Base-by-base conservation (phyloP, 2,888 invertebrate genomes). In the Epistrophe grossulariae region DNA sequence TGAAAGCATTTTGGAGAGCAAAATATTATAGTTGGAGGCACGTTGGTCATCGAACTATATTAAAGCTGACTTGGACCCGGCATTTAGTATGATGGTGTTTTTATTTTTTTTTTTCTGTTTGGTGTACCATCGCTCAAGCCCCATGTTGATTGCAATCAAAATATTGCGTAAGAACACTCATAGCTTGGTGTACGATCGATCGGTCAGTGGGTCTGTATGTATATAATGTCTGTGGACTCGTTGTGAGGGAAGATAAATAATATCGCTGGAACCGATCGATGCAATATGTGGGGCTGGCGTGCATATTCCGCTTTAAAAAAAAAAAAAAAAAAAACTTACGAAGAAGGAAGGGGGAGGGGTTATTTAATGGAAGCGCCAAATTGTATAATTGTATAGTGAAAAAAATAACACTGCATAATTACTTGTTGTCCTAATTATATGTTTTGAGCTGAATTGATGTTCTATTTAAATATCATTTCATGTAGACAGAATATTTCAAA, bases 111-210 rank as follows among this genome's bases (percentile, higher is more conserved):
- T 5, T 43, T 48, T 9, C 13, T 15, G 9, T 45, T 11, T n/a
- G 1, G 15, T 24, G 19, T 19, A n/a, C 50, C 66, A 31, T 15
- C 50, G 35, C 31, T 66, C 64, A 66, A 19, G 35, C 38, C 11
- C 55, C 78, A 68, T 50, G 73, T 38, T 72, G 70, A 74, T 66
- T 70, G 45, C 52, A 57, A 79, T 74, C 74, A 66, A 52, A 76
- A 72, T 48, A 76, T 84, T 84, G 76, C 84, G 76, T 76, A 84
- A 84, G 76, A 71, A n/a, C 45, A 70, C 50, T 55, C 45, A 48
- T 28, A 38, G 59, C 28, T 24, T 52, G 57, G 57, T 45, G 59
- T 59, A 40, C 4, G 31, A 73, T 66, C 84, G 84, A 73, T 72
- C 84, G 84, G 80, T 84, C 84, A 84, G 84, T 84, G 52, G 79